Conservation (phyloP, 2,888 invertebrate species). For the Eucriotettix oculatus region DNA sequence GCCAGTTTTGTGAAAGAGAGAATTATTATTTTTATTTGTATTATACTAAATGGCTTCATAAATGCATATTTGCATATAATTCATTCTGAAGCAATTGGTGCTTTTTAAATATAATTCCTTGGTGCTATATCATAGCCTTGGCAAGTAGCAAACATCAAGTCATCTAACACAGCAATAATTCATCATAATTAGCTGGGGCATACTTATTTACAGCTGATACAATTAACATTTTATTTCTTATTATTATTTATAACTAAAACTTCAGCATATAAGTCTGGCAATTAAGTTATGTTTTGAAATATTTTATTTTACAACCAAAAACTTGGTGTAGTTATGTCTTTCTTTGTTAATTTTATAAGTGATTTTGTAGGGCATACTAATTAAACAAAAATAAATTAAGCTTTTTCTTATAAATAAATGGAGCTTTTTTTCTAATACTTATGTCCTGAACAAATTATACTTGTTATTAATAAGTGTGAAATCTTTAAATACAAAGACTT, state of each 20-base stretch:
- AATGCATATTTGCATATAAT: background rate
- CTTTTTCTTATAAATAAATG: conserved; percentile 5
- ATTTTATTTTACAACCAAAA: background rate
- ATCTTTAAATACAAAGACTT: too few relatives aligned
- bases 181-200: background rate
- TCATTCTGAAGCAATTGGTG: background rate
- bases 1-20: background rate
- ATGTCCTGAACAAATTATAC: background rate
- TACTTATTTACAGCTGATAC: background rate
- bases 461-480: too few relatives aligned
- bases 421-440: background rate
- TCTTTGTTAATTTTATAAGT: conserved; percentile 8
- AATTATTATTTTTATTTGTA: background rate
- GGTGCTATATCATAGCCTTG: background rate
- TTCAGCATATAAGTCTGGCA: background rate
- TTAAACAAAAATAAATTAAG: conserved; percentile 4
- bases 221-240: background rate
- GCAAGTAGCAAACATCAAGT: background rate
- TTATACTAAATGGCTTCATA: background rate
- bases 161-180: background rate
- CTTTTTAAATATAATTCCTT: background rate
- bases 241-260: background rate
- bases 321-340: conserved; percentile 1
- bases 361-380: conserved; percentile 7
- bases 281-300: background rate